Percentiles rank a stretch among this genome's conserved stretches.
These are phyloP conservation scores for Nebria salina DNA, from an alignment of 2,888 invertebrate genomes.

Conservation along the genomic window DNA sequence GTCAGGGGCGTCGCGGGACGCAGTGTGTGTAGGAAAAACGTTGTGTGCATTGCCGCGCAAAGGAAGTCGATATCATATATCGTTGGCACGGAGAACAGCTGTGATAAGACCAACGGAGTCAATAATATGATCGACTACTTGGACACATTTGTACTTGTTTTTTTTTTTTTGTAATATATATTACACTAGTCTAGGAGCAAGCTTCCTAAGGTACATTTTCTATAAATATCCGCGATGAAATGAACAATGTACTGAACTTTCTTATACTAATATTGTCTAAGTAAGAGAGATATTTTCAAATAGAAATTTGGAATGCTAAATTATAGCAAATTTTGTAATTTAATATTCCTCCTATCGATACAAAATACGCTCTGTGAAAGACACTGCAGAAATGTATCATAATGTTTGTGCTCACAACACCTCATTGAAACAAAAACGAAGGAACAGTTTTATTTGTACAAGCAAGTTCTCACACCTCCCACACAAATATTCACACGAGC, in stretches of 20 bases:
- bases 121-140: conserved; percentile 22
- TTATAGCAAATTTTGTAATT: too few species aligned
- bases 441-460: neutral
- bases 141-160: neutral
- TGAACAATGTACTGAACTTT: too few species aligned
- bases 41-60: conserved; percentile 46
- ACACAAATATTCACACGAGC: conserved; percentile 1
- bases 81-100: conserved; percentile 55
- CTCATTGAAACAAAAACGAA: too few species aligned
- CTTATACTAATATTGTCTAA: too few species aligned
- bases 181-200: neutral
- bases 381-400: too few species aligned
- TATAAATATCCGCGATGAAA: neutral
- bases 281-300: too few species aligned
- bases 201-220: neutral
- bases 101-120: conserved; percentile 52
- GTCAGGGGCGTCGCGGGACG: conserved; percentile 7
- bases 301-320: too few species aligned
- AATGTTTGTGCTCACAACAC: too few species aligned
- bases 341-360: too few species aligned
- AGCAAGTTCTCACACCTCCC: neutral
- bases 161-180: neutral
- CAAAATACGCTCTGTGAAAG: too few species aligned
- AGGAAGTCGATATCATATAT: conserved; percentile 59
- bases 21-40: conserved; percentile 21